Evolutionary conservation across 2,888 invertebrate genomes (phyloP).

Genomic region (Cantharis flavilabris): DNA sequence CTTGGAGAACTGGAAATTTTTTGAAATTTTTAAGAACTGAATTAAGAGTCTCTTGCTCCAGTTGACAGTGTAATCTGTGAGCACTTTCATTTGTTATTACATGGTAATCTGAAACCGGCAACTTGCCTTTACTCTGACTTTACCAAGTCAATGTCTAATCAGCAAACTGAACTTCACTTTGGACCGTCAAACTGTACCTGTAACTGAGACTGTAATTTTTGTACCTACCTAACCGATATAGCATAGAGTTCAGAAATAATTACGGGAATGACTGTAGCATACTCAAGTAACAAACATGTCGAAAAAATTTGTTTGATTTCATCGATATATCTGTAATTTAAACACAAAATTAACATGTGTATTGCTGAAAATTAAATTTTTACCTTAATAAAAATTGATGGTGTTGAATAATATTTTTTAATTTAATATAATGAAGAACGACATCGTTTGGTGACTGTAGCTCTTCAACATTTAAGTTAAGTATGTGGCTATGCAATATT

Average conservation of each 20-base stretch:
- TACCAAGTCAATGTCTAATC: no score
- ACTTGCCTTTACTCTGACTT: no score
- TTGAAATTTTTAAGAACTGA: no score
- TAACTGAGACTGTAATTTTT: no score
- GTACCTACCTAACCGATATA: neutral
- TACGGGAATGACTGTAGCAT: neutral
- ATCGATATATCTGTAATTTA: neutral
- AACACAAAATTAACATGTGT: neutral
- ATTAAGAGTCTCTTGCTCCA: no score
- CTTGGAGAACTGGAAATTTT: no score
- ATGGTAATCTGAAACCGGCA: no score
- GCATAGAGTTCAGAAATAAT: neutral
- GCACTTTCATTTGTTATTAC: no score
- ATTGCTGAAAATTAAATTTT: neutral
- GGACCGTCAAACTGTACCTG: no score
- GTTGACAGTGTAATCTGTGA: no score
- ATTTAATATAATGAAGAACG: neutral
- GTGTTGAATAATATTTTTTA: neutral
- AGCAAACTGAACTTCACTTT: no score
- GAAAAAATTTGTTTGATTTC: neutral
- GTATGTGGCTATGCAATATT: neutral
- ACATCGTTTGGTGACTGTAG: neutral
- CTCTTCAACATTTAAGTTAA: neutral
- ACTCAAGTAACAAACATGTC: neutral
- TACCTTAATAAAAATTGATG: neutral